Evolutionary conservation across 2,797 vertebrate genomes (phyloP), one percentile per base, ranked within the genome.

Genomic region (Rhinatrema bivittatum): DNA sequence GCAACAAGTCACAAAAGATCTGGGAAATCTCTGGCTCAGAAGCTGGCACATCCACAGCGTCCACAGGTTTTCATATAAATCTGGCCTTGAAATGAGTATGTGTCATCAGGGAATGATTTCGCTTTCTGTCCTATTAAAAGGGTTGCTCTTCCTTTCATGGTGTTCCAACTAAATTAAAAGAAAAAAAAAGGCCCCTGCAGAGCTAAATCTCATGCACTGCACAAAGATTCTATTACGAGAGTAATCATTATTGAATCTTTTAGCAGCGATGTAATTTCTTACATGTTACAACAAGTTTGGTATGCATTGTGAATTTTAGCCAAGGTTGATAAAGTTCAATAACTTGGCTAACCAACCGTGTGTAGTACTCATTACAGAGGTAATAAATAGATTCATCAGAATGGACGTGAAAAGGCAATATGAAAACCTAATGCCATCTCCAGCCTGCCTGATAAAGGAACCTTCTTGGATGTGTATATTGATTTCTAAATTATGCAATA

Each of bases 271-370:
- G 66, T 75, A 85, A 85, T 86, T 83, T 79, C 84, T 81, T 82
- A 77, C 78, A 73, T 50, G 70, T 86, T 85, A 86, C 81, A 85
- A 83, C 68, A 81, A 79, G 81, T 88, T 87, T 78, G 77, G 73
- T 79, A 68, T 62, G 78, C 84, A 74, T 75, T 80, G 84, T 74
- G 85, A 90, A 87, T 86, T 87, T 81, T 79, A 89, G 85, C 83
- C 85, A 87, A 87, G 87, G 90, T 76, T 91, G 88, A 90, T 86
- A 85, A 91, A 91, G 88, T 94, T 91, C 86, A 91, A 89, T 92
- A 91, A 90, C 88, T 85, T 81, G 82, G 79, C 82, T 91, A 95
- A 92, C 90, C 87, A 91, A 89, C 87, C 88, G 72, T 79, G 84
- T 81, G 78, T 82, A 76, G 67, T 84, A 78, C 82, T 91, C 82